Conservation (phyloP, 2,113 vertebrate species). For the Columbina picui region DNA sequence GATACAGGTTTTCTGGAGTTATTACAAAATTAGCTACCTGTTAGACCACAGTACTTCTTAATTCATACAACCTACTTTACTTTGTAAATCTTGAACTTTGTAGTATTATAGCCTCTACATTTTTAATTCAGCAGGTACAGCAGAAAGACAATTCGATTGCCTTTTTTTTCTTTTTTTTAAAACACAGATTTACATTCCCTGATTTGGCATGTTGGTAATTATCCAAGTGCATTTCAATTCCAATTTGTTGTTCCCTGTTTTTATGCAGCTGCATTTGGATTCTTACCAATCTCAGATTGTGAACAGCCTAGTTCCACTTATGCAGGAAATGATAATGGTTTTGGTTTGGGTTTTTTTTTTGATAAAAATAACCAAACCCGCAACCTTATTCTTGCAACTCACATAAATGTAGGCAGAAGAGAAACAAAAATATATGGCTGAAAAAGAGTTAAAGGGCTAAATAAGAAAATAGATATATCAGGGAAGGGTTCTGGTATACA, state of each 20-base stretch:
- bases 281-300: background rate
- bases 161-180: background rate
- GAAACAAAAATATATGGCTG: background rate
- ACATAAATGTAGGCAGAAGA: background rate
- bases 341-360: background rate
- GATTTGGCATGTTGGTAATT: slow-evolving; percentile 2
- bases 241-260: slow-evolving; percentile 20
- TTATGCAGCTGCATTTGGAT: slow-evolving; percentile 29
- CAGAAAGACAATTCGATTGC: background rate
- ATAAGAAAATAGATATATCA: background rate
- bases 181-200: background rate
- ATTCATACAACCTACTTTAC: background rate
- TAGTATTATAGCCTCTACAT: background rate
- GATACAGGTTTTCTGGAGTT: background rate
- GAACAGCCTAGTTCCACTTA: background rate
- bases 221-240: slow-evolving; percentile 8
- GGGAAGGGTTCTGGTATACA: background rate
- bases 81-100: background rate
- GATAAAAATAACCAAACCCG: background rate
- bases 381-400: background rate
- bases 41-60: background rate
- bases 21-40: background rate
- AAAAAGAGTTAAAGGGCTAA: background rate
- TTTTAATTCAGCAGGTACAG: background rate
- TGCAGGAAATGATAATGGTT: background rate